phyloP scores from a whole-genome alignment of 2,888 invertebrate genomes.

The Tetropium fuscum region DNA sequence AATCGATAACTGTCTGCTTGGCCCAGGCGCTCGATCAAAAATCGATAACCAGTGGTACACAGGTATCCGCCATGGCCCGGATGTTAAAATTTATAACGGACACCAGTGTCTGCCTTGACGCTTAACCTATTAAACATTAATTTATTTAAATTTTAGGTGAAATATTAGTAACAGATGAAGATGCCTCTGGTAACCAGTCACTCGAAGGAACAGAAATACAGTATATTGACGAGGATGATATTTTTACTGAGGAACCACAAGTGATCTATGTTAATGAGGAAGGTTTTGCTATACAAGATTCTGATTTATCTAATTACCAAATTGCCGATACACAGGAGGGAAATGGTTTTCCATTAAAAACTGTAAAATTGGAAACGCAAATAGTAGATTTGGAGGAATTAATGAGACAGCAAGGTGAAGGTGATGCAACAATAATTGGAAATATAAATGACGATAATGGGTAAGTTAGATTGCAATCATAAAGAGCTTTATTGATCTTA shows the following conservation, averaged over 20 bases:
- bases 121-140: too few species aligned
- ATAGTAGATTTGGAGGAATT: constrained; percentile 33
- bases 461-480: constrained; percentile 2
- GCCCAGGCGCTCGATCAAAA: too few species aligned
- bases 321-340: constrained; percentile 21
- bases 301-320: constrained; percentile 39
- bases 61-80: too few species aligned
- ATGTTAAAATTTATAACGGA: too few species aligned
- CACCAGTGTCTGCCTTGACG: too few species aligned
- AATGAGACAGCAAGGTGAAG: constrained; percentile 28
- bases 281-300: constrained; percentile 33
- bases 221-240: constrained; percentile 40
- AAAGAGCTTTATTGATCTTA: not conserved
- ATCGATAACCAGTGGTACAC: too few species aligned
- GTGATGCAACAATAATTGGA: constrained; percentile 3
- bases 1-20: too few species aligned
- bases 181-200: constrained; percentile 23
- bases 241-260: constrained; percentile 35
- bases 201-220: constrained; percentile 36
- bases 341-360: constrained; percentile 19
- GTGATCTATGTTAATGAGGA: constrained; percentile 42
- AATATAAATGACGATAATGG: not conserved
- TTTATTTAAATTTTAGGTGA: constrained; percentile 35
- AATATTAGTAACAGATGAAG: constrained; percentile 37
- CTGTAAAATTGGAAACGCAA: constrained; percentile 37